A percentile compares a stretch with the other conserved stretches of the same genome.
phyloP scores from a whole-genome alignment of 2,113 vertebrate species.

The Pteronura brasiliensis region DNA sequence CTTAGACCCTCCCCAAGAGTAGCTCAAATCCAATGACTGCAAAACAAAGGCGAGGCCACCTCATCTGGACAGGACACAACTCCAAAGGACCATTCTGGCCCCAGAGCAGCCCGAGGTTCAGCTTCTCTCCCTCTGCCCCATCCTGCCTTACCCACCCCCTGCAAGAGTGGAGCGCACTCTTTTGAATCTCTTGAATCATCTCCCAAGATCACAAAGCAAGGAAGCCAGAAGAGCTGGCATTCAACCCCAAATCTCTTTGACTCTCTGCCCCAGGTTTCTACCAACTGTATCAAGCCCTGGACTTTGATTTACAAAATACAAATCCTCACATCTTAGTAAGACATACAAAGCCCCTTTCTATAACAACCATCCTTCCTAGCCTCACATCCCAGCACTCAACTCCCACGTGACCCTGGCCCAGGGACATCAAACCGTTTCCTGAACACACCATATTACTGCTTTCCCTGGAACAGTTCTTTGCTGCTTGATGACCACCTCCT shows the following conservation, averaged over 20 bases:
- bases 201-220: neutral
- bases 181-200: neutral
- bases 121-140: neutral
- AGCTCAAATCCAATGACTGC: neutral
- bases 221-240: neutral
- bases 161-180: neutral
- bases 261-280: neutral
- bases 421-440: neutral
- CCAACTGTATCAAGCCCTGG: neutral
- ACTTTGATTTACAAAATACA: neutral
- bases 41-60: neutral
- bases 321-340: neutral
- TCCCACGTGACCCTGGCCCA: neutral
- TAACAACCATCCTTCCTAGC: neutral
- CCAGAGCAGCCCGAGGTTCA: neutral
- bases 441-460: neutral
- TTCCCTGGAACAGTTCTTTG: neutral
- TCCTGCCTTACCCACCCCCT: neutral
- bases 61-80: neutral
- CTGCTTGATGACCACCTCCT: neutral
- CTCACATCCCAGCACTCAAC: neutral
- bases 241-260: neutral
- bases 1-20: neutral
- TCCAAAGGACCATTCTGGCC: neutral
- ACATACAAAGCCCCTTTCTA: neutral